Conservation (phyloP, 2,797 vertebrate species). For the Notoglanidium macrostoma region DNA sequence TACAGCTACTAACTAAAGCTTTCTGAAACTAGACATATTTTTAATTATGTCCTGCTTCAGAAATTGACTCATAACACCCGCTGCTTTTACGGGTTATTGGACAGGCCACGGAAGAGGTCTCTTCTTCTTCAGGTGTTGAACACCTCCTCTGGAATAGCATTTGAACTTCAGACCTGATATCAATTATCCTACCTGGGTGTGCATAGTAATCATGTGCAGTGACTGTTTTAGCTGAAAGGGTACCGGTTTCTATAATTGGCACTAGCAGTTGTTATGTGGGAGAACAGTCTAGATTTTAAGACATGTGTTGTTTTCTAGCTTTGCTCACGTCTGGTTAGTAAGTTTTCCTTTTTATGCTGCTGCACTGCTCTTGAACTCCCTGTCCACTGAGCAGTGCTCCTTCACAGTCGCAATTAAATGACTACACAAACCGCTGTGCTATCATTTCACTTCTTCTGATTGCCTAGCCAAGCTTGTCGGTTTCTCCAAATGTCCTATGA, state of each 20-base stretch:
- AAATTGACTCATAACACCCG: neutral
- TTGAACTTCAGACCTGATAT: neutral
- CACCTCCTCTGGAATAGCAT: conserved; percentile 1
- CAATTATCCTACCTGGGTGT: conserved; percentile 1
- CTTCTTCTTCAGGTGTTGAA: neutral
- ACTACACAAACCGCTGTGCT: conserved; percentile 15
- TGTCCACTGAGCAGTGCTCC: neutral
- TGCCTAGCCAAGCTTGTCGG: conserved; percentile 7
- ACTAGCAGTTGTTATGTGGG: neutral
- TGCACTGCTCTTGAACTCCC: neutral
- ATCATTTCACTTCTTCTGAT: conserved; percentile 13
- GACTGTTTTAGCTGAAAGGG: neutral
- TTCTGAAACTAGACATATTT: neutral
- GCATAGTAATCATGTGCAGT: neutral
- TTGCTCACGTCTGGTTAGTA: conserved; percentile 7
- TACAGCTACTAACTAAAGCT: neutral
- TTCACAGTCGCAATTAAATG: conserved; percentile 26
- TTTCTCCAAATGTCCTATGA: neutral
- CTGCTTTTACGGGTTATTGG: neutral
- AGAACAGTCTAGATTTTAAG: neutral
- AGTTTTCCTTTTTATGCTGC: neutral
- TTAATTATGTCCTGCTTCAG: neutral
- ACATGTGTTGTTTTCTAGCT: neutral
- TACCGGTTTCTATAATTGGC: conserved; percentile 2
- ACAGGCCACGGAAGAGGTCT: neutral